Percentiles rank a stretch among this genome's conserved stretches.
Evolutionary conservation across 2,888 invertebrate species (phyloP).

Genomic region (Rotaria macrura): DNA sequence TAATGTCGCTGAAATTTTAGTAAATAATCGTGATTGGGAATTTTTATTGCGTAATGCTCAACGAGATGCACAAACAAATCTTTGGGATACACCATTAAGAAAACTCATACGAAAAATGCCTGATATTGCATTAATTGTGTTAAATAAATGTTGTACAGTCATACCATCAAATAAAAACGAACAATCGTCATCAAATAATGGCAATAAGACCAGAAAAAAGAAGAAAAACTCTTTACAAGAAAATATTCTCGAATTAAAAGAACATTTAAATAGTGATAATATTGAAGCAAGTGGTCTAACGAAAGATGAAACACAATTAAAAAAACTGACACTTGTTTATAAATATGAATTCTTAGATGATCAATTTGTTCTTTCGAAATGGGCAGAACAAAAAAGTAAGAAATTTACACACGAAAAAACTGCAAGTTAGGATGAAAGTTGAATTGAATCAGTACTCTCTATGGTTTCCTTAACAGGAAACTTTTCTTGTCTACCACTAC

Average conservation of each 20-base stretch:
- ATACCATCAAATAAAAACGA: not conserved
- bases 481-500: too few species aligned
- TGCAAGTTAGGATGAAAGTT: too few species aligned
- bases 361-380: not conserved
- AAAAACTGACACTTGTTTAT: not conserved
- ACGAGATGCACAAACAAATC: slow-evolving; percentile 40
- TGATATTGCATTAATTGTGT: slow-evolving; percentile 40
- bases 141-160: slow-evolving; percentile 1
- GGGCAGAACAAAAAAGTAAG: not conserved
- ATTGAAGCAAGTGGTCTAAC: not conserved
- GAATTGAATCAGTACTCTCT: too few species aligned
- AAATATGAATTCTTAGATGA: not conserved
- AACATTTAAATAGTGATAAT: not conserved
- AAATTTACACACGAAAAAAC: not conserved
- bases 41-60: slow-evolving; percentile 48
- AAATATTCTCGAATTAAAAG: slow-evolving; percentile 39
- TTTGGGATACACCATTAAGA: slow-evolving; percentile 51
- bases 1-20: slow-evolving; percentile 49
- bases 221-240: slow-evolving; percentile 45
- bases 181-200: slow-evolving; percentile 41
- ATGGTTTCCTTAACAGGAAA: too few species aligned
- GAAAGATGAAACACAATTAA: not conserved
- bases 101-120: slow-evolving; percentile 53
- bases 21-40: slow-evolving; percentile 49
- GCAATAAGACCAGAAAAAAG: slow-evolving; percentile 46